Evolutionary conservation across 2,888 invertebrate genomes (phyloP).

Genomic region (Seira musarum): DNA sequence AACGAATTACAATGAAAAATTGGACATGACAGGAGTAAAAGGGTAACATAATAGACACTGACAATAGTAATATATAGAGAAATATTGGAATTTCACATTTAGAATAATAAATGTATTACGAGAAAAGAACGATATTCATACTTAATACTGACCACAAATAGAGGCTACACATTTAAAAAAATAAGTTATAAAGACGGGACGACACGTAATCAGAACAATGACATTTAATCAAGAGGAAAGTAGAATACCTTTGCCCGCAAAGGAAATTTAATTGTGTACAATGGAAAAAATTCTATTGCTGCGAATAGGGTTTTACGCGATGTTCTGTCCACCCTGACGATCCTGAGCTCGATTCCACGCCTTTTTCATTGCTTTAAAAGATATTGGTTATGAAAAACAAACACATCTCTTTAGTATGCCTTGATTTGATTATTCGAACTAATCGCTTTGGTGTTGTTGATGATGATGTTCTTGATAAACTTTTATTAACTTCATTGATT

Average conservation of each 20-base stretch:
- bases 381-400: conserved; percentile 5
- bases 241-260: conserved; percentile 67
- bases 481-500: not conserved
- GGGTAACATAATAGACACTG: not conserved
- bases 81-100: conserved; percentile 7
- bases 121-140: not conserved
- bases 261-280: conserved; percentile 54
- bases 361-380: conserved; percentile 69
- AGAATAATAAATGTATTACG: not conserved
- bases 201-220: conserved; percentile 48
- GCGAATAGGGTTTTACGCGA: conserved; percentile 55
- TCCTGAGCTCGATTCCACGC: conserved; percentile 70
- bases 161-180: conserved; percentile 9
- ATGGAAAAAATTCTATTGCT: conserved; percentile 60
- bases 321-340: conserved; percentile 66
- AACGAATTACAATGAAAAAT: not conserved
- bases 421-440: not conserved
- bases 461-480: not conserved
- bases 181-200: conserved; percentile 39
- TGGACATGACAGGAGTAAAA: not conserved
- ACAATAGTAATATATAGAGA: not conserved
- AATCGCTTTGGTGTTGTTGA: not conserved
- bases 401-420: conserved; percentile 1
- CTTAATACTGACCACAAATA: conserved; percentile 29
- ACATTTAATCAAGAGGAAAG: conserved; percentile 42